These are phyloP conservation scores for Oryzias dopingdopingensis DNA, from an alignment of 2,797 vertebrate genomes.

Conservation along the genomic window DNA sequence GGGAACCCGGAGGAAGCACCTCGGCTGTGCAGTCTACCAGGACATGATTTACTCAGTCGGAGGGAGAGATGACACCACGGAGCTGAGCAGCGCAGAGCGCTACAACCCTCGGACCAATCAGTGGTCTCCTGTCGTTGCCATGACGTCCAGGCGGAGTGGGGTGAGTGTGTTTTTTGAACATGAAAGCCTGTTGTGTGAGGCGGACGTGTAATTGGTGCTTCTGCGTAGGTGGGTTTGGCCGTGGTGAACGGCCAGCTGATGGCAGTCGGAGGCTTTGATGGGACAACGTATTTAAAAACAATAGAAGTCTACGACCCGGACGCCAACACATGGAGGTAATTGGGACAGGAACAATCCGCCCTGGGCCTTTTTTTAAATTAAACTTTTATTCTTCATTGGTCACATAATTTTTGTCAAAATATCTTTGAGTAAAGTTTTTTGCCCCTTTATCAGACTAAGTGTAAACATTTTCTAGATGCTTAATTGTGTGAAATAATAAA, in stretches of 20 bases:
- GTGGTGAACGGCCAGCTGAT: conserved; percentile 98
- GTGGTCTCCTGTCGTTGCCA: conserved; percentile 98
- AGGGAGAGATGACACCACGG: conserved; percentile 95
- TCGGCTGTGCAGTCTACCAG: conserved; percentile 97
- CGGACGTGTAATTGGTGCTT: conserved; percentile 6
- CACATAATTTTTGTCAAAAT: too few relatives aligned
- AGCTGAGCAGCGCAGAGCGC: conserved; percentile 95
- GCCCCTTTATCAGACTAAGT: too few relatives aligned
- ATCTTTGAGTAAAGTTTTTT: too few relatives aligned
- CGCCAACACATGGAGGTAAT: conserved; percentile 97
- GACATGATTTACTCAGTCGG: conserved; percentile 99
- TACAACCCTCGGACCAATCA: conserved; percentile 98
- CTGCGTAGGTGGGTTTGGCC: conserved; percentile 89
- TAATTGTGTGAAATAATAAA: too few relatives aligned
- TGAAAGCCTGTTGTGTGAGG: neutral
- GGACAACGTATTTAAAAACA: conserved; percentile 97
- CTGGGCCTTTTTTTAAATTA: too few relatives aligned
- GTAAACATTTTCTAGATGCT: too few relatives aligned
- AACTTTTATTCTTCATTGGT: too few relatives aligned
- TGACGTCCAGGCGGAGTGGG: conserved; percentile 96
- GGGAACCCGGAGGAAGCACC: conserved; percentile 96
- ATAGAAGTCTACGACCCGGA: conserved; percentile 99
- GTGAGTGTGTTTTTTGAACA: conserved; percentile 65
- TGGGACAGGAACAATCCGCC: neutral
- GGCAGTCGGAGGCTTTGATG: conserved; percentile 98